phyloP scores from a whole-genome alignment of 30 jellyfish, hydroid and myxozoan species.

The Aurelia sp. region DNA sequence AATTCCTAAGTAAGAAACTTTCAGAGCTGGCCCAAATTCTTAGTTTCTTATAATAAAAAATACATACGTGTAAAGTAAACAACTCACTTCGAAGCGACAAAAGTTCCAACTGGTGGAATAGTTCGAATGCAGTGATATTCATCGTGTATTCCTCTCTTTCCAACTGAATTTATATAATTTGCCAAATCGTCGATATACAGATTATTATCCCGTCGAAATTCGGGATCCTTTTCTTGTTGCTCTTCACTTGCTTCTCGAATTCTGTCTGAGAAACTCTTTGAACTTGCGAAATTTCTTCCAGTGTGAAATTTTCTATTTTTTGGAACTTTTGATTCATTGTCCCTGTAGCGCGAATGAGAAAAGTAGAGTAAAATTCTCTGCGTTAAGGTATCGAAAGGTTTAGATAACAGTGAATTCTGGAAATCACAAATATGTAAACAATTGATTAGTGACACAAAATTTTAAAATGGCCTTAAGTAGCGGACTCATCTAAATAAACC shows the following conservation, averaged over 20 bases:
- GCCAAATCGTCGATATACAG: slow-evolving; percentile 52
- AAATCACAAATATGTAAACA: too few relatives aligned
- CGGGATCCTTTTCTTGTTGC: slow-evolving; percentile 13
- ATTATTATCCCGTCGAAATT: background rate
- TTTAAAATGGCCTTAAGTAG: too few relatives aligned
- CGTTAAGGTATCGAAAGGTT: too few relatives aligned
- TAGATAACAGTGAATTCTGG: too few relatives aligned
- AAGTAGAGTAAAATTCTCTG: too few relatives aligned
- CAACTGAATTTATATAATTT: slow-evolving; percentile 49
- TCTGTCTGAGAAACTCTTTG: slow-evolving; percentile 43
- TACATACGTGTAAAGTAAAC: background rate
- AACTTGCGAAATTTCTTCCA: slow-evolving; percentile 12
- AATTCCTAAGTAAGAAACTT: too few relatives aligned
- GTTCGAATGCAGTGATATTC: slow-evolving; percentile 69
- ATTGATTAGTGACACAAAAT: too few relatives aligned
- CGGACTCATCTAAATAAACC: too few relatives aligned
- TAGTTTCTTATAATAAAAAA: too few relatives aligned
- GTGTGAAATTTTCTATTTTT: background rate
- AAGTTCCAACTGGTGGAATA: slow-evolving; percentile 81
- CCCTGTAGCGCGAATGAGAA: slow-evolving; percentile 6
- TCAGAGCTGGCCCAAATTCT: too few relatives aligned
- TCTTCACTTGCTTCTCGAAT: slow-evolving; percentile 39
- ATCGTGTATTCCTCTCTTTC: slow-evolving; percentile 71
- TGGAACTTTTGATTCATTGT: slow-evolving; percentile 8
- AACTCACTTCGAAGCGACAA: slow-evolving; percentile 63